A percentile compares a stretch with the other conserved stretches of the same genome.
Conservation (phyloP, 1,140 invertebrate species). For the Trichogramma pretiosum region DNA sequence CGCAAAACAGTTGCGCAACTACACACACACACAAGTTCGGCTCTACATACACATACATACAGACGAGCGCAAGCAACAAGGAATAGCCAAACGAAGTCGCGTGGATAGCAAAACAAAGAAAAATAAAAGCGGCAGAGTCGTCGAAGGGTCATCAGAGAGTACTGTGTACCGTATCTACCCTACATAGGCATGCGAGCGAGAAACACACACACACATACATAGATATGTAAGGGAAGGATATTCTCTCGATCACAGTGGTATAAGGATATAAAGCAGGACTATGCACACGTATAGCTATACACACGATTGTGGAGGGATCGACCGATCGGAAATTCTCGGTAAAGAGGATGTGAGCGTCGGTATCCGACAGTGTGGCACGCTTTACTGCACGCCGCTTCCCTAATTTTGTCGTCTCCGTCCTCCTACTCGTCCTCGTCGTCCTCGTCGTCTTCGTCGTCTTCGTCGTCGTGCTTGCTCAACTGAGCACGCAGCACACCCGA, state of each 20-base stretch:
- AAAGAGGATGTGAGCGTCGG: not conserved
- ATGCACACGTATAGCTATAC: too few relatives aligned
- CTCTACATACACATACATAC: not conserved
- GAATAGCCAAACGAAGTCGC: not conserved
- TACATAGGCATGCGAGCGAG: too few relatives aligned
- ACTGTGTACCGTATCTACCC: too few relatives aligned
- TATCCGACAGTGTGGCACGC: not conserved
- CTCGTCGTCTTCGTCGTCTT: not conserved
- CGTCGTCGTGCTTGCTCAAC: too few relatives aligned
- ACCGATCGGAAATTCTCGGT: conserved; percentile 8
- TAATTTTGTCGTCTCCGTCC: conserved; percentile 2
- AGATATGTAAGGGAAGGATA: too few relatives aligned
- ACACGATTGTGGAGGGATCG: too few relatives aligned
- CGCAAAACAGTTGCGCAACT: not conserved
- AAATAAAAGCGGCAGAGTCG: not conserved
- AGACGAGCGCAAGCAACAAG: not conserved
- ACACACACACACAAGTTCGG: not conserved
- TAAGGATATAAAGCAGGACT: too few relatives aligned
- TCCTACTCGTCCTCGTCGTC: not conserved
- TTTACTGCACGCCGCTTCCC: conserved; percentile 1
- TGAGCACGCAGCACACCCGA: too few relatives aligned
- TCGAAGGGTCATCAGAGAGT: too few relatives aligned
- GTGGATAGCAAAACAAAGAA: not conserved
- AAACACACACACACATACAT: too few relatives aligned
- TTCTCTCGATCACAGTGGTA: too few relatives aligned